Evolutionary conservation across 2,797 vertebrate species (phyloP).

Genomic region (Xenops minutus): DNA sequence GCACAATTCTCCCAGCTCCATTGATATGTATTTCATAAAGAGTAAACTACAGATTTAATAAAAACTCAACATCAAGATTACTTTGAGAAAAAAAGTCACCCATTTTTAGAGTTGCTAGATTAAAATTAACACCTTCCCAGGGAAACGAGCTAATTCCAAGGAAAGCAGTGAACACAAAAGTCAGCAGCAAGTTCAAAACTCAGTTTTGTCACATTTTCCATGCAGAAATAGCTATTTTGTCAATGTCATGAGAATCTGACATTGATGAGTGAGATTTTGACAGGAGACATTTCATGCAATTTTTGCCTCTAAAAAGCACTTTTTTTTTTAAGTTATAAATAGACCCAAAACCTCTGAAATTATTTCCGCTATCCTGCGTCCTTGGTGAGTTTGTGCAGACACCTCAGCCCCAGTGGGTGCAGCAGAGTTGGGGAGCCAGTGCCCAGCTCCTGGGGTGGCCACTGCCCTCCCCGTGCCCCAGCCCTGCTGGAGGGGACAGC

Average conservation of each 20-base stretch:
- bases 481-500: background rate
- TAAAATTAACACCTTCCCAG: slow-evolving; percentile 5
- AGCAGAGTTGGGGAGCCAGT: background rate
- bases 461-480: fast-evolving
- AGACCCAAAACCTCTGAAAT: background rate
- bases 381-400: background rate
- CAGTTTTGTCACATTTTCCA: slow-evolving; percentile 29
- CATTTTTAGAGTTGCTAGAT: background rate
- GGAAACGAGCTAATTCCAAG: background rate
- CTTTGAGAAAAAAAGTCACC: background rate
- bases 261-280: slow-evolving; percentile 52
- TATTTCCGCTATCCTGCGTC: background rate
- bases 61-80: background rate
- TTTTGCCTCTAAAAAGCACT: slow-evolving; percentile 25
- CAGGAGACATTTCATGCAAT: slow-evolving; percentile 34
- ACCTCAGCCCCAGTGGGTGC: background rate
- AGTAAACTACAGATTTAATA: background rate
- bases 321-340: background rate
- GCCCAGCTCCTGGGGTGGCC: background rate
- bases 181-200: background rate
- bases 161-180: background rate
- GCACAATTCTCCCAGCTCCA: background rate
- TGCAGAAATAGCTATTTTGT: slow-evolving; percentile 45
- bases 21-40: background rate
- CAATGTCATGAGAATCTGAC: slow-evolving; percentile 46